These are phyloP conservation scores for Cheilosia scutellata DNA, from an alignment of 2,888 invertebrate genomes.

Conservation along the genomic window DNA sequence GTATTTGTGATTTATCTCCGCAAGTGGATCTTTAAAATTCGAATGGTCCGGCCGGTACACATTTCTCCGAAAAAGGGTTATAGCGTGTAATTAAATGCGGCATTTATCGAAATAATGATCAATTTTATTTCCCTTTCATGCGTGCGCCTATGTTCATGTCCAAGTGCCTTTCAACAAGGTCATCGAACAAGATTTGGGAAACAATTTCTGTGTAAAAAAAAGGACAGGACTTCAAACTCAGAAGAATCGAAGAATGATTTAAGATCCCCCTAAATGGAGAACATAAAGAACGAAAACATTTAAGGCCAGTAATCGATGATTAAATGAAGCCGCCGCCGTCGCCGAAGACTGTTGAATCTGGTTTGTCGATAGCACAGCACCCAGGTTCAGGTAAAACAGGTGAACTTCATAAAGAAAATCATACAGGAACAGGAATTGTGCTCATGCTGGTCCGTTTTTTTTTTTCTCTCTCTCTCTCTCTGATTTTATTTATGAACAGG, in stretches of 20 bases:
- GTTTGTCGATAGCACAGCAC: conserved; percentile 41
- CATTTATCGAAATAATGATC: conserved; percentile 45
- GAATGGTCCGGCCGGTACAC: background rate
- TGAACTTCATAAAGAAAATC: conserved; percentile 53
- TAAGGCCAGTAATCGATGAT: conserved; percentile 69
- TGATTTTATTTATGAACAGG: conserved; percentile 36
- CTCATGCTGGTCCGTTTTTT: conserved; percentile 21
- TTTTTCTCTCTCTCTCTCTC: conserved; percentile 11
- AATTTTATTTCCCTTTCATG: conserved; percentile 39
- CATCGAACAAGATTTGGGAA: conserved; percentile 28
- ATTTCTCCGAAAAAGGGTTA: conserved; percentile 39
- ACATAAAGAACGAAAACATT: conserved; percentile 68
- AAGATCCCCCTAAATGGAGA: conserved; percentile 58
- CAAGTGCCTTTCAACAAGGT: conserved; percentile 60
- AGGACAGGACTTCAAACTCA: background rate
- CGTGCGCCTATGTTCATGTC: conserved; percentile 4
- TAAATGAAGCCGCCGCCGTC: conserved; percentile 59
- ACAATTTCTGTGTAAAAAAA: conserved; percentile 10
- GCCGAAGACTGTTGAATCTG: conserved; percentile 34
- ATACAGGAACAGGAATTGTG: conserved; percentile 47
- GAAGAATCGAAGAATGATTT: conserved; percentile 52
- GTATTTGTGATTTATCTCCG: conserved; percentile 21
- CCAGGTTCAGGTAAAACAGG: conserved; percentile 49
- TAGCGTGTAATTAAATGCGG: conserved; percentile 35
- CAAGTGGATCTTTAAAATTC: conserved; percentile 7